These are phyloP conservation scores for Heliconius ismenius DNA, from an alignment of 2,888 invertebrate genomes.

Conservation along the genomic window DNA sequence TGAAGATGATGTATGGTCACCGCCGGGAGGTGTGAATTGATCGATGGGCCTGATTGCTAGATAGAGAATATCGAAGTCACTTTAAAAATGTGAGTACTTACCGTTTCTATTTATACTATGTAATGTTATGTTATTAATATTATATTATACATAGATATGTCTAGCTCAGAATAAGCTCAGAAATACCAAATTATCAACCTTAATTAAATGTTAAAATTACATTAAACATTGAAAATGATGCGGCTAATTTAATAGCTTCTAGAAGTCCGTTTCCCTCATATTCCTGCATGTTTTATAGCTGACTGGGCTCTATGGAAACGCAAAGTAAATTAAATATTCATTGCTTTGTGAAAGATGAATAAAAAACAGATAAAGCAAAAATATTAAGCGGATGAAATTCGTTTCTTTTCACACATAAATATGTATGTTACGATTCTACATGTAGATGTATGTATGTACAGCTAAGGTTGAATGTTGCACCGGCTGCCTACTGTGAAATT, in stretches of 20 bases:
- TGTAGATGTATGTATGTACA: slow-evolving; percentile 20
- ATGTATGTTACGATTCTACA: slow-evolving; percentile 29
- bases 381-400: slow-evolving; percentile 34
- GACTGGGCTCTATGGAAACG: slow-evolving; percentile 28
- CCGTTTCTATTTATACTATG: neutral
- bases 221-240: neutral
- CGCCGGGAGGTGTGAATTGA: neutral
- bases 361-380: slow-evolving; percentile 36
- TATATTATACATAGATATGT: neutral
- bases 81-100: neutral
- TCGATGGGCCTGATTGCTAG: neutral
- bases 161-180: no score
- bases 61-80: slow-evolving; percentile 14
- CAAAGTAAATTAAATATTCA: slow-evolving; percentile 37
- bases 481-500: slow-evolving; percentile 64
- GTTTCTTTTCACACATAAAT: slow-evolving; percentile 35
- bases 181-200: neutral
- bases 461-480: slow-evolving; percentile 32
- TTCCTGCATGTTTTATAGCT: slow-evolving; percentile 28
- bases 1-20: slow-evolving; percentile 18
- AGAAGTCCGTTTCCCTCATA: slow-evolving; percentile 11
- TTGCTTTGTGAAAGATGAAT: slow-evolving; percentile 31
- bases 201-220: neutral
- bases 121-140: neutral
- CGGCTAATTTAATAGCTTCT: slow-evolving; percentile 5